These are phyloP conservation scores for Dasyornis broadbenti DNA, from an alignment of 2,113 vertebrate species.

Conservation along the genomic window DNA sequence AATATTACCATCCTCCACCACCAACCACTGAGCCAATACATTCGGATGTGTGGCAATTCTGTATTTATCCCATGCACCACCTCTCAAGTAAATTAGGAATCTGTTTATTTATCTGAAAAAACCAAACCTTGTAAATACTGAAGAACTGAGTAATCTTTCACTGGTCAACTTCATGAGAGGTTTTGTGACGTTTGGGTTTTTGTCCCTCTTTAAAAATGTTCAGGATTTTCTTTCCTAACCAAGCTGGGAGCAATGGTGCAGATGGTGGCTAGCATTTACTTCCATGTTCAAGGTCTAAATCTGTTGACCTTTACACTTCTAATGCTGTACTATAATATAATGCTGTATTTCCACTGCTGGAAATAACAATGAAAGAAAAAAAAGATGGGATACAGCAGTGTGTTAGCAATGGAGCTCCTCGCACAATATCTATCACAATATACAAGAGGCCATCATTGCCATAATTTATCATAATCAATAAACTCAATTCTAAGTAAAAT, in stretches of 20 bases:
- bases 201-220: neutral
- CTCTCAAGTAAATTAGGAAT: neutral
- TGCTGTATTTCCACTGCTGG: neutral
- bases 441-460: neutral
- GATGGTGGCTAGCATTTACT: neutral
- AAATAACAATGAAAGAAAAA: neutral
- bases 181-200: neutral
- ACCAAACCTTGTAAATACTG: neutral
- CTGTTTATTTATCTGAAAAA: neutral
- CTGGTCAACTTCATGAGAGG: neutral
- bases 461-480: neutral
- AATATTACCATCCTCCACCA: neutral
- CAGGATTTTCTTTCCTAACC: neutral
- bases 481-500: neutral
- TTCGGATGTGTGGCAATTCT: neutral
- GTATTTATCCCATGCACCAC: neutral
- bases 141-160: neutral
- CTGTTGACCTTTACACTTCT: neutral
- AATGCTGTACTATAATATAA: neutral
- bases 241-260: neutral
- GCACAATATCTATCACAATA: neutral
- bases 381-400: neutral
- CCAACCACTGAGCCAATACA: neutral
- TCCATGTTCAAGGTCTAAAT: neutral
- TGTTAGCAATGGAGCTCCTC: neutral